Evolutionary conservation across 2,113 vertebrate species (phyloP), one percentile per base, ranked within the genome.

Genomic region (Parotia lawesii): DNA sequence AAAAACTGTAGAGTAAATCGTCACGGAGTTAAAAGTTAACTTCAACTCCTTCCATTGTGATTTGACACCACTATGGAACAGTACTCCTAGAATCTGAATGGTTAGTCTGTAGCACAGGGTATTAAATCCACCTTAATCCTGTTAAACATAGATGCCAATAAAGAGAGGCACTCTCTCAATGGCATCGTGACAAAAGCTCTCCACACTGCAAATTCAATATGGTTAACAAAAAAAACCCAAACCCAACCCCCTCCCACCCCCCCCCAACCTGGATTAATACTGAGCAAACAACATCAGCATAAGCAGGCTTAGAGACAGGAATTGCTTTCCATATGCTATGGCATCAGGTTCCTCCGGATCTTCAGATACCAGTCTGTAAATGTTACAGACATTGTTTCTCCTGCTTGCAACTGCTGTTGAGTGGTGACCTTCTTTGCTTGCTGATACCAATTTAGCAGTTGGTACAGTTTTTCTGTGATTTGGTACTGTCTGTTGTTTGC

Each of bases 401-500:
- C 80, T 85, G 94, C 94, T 87, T 90, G 81, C 76, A 89, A 93
- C 87, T 10, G 27, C 83, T 94, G 94, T 66, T 96, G 96, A 96
- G 95, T 97, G 92, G 96, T 60, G 96, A 96, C 96, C 96, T 95
- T 91, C 96, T 87, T 96, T 95, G 89, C 96, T 95, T 95, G 84
- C 96, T 75, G 96, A 95, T 95, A 97, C 96, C 96, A 96, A 82
- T 94, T 96, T 94, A 97, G 97, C 97, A 98, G 96, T 97, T 97
- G 96, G 96, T 97, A 97, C 57, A 76, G 91, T 90, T 96, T 97
- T 95, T 96, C 93, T 97, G 93, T 89, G 97, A 97, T 98, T 97
- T 97, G 96, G 97, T 97, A 93, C 97, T 97, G 94, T 97, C 97
- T 97, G 97, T 97, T 96, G 96, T 95, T 97, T 87, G 47, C 89